Evolutionary conservation across 2,113 vertebrate genomes (phyloP).

Genomic region (Jaculus jaculus): DNA sequence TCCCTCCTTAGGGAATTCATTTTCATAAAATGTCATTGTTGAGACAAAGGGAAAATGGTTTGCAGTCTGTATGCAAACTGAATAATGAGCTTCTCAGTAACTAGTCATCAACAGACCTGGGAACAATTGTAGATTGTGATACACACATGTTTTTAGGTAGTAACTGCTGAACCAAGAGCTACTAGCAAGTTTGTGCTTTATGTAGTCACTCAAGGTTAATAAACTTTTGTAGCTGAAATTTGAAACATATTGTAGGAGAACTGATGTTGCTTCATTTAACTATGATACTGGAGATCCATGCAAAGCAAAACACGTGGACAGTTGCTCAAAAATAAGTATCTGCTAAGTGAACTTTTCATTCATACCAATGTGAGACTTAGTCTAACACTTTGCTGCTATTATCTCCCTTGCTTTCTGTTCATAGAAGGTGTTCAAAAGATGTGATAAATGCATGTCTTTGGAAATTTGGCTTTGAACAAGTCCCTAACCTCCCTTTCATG

Average conservation of each 20-base stretch:
- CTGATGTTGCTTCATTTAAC: neutral
- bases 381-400: neutral
- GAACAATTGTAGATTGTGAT: neutral
- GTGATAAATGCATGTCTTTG: neutral
- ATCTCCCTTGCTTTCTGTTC: neutral
- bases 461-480: neutral
- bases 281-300: neutral
- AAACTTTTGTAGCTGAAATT: neutral
- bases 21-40: neutral
- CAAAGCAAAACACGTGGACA: neutral
- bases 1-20: neutral
- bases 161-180: conserved; percentile 1
- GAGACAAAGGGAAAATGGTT: neutral
- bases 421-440: neutral
- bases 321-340: neutral
- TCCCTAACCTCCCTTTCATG: neutral
- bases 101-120: neutral
- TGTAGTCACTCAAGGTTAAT: neutral
- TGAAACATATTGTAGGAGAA: neutral
- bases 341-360: neutral
- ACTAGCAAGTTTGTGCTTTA: neutral
- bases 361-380: neutral
- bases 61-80: neutral
- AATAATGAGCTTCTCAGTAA: neutral
- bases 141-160: neutral